Base-by-base conservation (phyloP, 2,888 invertebrate genomes). In the Euphydryas editha region DNA sequence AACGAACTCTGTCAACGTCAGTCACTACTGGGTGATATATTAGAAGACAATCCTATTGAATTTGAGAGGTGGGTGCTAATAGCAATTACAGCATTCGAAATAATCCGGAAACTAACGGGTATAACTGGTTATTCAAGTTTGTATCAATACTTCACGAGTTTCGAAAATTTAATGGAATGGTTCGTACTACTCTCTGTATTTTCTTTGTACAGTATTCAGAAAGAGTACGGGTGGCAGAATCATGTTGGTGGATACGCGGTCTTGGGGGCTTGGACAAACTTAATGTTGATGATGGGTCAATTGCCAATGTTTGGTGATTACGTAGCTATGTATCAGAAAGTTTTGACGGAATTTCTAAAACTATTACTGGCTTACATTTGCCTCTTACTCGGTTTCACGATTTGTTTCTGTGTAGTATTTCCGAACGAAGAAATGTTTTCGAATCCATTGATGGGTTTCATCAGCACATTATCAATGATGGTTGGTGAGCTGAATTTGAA, bases 321-420 rank as follows among this genome's bases (percentile, higher is more conserved):
- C 80, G 97, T 98, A 0, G 97, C 97, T 0, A 97, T 97, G 97
- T 97, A 97, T 75, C 97, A 97, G 1, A 95, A 96, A 81, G 97
- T 97, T 0, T 95, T 96, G 75, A 96, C 95, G 1, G 97, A 97
- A 85, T 97, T 97, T 75, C 95, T 96, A 24, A 97, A 97, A 79
- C 88, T 97, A 15, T 93, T 97, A 36, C 87, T 97, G 75, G 97
- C 97, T 0, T 97, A 97, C 79, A 95, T 96, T 0, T 97, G 97
- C 76, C 93, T 97, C 59, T 86, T 97, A 30, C 95, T 97, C 18
- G 97, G 97, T 0, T 97, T 97, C 77, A 96, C 97, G 0, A 96
- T 97, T 55, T 97, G 97, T 77, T 97, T 97, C 80, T 97, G 97
- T 84, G 97, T 97, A 0, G 96, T 97, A 62, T 97, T 97, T 81